Base-by-base conservation (phyloP, 2,113 vertebrate genomes). In the Monarcha castaneiventris region DNA sequence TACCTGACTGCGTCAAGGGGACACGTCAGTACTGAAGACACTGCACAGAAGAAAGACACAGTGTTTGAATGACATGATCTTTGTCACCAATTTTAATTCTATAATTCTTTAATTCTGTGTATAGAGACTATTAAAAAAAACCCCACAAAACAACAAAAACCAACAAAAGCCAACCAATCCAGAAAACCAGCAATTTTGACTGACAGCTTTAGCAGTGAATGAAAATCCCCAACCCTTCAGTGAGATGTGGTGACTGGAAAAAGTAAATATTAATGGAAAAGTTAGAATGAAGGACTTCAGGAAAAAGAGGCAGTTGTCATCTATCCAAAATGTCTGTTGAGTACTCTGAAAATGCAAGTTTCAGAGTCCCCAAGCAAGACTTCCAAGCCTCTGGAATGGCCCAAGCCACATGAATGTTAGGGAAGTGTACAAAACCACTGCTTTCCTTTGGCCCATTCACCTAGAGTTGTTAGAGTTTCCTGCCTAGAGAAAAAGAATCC, bases 371-470 rank as follows among this genome's bases (percentile, higher is more conserved):
- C 90, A 93, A 12, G 63, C 35, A 85, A 91, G 87, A 96, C 56
- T 91, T 95, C 93, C 93, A 96, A 95, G 75, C 48, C 82, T 95
- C 69, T 96, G 87, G 71, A 94, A 82, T 0, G 0, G 59, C 89
- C 82, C 87, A 94, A 96, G 94, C 95, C 95, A 96, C 85, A 92
- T 96, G 90, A 97, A 95, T 95, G 92, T 96, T 88, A 90, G 75
- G 94, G 93, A 97, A 97, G 85, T 96, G 76, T 93, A 96, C 63
- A 92, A 95, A 97, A 95, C 92, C 96, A 94, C 88, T 84, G 41
- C 76, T 96, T 93, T 95, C 90, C 90, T 96, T 96, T 96, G 96
- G 94, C 92, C 92, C 79, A 64, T 90, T 94, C 92, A 97, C 61
- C 56, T 86, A 88, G 85, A 94, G 90, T 92, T 96, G 90, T 93